These are phyloP conservation scores for Benthosema pterotum DNA, from an alignment of 2,797 vertebrate genomes.

Conservation along the genomic window DNA sequence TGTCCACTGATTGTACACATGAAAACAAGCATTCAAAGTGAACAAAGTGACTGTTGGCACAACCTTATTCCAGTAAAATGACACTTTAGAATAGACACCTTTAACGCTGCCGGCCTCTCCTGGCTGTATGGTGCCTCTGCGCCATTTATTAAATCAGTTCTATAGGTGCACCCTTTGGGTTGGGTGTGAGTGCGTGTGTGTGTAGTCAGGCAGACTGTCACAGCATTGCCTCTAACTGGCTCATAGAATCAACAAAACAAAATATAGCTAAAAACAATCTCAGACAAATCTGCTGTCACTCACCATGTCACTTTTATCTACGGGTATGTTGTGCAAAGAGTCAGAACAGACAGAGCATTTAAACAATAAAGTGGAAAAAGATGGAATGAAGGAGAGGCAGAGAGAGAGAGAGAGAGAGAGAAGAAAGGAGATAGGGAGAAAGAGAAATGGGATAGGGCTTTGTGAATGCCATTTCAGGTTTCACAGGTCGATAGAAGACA, in stretches of 20 bases:
- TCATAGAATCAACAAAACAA: too few species aligned
- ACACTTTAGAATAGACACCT: slow-evolving; percentile 4
- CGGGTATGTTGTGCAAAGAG: slow-evolving; percentile 55
- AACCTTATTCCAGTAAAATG: slow-evolving; percentile 36
- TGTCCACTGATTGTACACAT: neutral
- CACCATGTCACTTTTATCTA: slow-evolving; percentile 44
- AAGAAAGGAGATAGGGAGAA: slow-evolving; percentile 11
- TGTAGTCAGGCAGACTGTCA: slow-evolving; percentile 51
- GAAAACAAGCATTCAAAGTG: slow-evolving; percentile 9
- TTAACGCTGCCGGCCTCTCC: too few species aligned
- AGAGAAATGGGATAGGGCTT: slow-evolving; percentile 16
- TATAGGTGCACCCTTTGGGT: too few species aligned
- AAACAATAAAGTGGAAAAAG: too few species aligned
- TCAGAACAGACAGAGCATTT: slow-evolving; percentile 36
- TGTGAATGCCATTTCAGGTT: slow-evolving; percentile 36
- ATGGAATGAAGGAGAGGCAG: too few species aligned
- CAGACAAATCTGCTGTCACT: slow-evolving; percentile 64
- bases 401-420: slow-evolving; percentile 5
- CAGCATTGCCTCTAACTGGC: too few species aligned
- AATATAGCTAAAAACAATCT: too few species aligned
- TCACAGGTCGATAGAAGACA: slow-evolving; percentile 68
- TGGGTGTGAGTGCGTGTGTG: too few species aligned
- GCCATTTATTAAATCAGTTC: too few species aligned
- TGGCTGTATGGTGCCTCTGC: too few species aligned
- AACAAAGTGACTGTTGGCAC: slow-evolving; percentile 40